Evolutionary conservation across 2,888 invertebrate genomes (phyloP).

Genomic region (Tricholauxania praeusta): DNA sequence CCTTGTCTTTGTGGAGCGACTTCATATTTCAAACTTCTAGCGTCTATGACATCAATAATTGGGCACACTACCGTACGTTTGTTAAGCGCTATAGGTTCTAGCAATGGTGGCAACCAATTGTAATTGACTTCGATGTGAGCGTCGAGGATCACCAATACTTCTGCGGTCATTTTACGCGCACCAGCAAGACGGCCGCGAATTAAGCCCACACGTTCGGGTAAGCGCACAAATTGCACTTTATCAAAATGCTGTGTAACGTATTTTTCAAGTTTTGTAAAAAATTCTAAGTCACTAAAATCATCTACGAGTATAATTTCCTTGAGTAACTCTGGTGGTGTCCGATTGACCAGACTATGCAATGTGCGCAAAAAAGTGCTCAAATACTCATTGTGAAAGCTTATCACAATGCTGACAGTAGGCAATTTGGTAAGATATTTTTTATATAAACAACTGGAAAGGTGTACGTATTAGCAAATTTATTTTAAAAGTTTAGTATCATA

Average conservation of each 20-base stretch:
- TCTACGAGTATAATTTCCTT: conserved; percentile 92
- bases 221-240: conserved; percentile 83
- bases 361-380: conserved; percentile 87
- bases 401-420: conserved; percentile 87
- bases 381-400: conserved; percentile 96
- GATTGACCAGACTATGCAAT: conserved; percentile 83
- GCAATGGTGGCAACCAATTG: conserved; percentile 92
- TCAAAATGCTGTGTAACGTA: conserved; percentile 78
- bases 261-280: conserved; percentile 79
- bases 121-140: conserved; percentile 92
- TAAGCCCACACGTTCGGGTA: conserved; percentile 82
- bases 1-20: conserved; percentile 87
- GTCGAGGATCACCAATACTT: conserved; percentile 89
- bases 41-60: conserved; percentile 95
- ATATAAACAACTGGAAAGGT: conserved; percentile 55
- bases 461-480: conserved; percentile 1
- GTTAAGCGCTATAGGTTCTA: conserved; percentile 90
- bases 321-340: conserved; percentile 86
- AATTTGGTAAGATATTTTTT: conserved; percentile 60
- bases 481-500: conserved; percentile 10
- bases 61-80: conserved; percentile 93
- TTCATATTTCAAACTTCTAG: conserved; percentile 91
- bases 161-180: conserved; percentile 81
- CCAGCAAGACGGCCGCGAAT: conserved; percentile 91
- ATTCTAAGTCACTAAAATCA: conserved; percentile 84